phyloP scores from a whole-genome alignment of 2,113 vertebrate genomes.

The Pantherophis guttatus region DNA sequence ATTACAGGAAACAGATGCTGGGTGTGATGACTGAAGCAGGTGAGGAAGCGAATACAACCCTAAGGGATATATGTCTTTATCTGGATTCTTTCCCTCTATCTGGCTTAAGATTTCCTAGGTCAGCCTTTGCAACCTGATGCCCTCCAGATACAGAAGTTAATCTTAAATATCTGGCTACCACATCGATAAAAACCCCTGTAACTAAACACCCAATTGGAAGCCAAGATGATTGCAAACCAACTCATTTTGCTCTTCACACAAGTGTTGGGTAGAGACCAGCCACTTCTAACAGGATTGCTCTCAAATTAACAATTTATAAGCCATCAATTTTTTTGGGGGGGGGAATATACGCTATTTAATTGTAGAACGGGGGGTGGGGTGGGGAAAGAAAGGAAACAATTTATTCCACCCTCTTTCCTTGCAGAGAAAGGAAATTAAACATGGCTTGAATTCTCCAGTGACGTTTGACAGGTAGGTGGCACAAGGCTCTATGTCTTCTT shows the following conservation, averaged over 20 bases:
- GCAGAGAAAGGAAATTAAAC: constrained; percentile 55
- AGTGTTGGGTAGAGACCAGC: constrained; percentile 59
- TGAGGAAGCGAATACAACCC: not conserved
- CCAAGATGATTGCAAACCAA: constrained; percentile 18
- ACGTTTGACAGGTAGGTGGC: constrained; percentile 52
- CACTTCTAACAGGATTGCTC: constrained; percentile 63
- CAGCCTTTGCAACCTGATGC: too few species aligned
- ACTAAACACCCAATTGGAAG: constrained; percentile 15
- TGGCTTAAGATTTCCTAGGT: not conserved
- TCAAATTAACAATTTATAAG: constrained; percentile 69
- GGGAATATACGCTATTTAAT: constrained; percentile 63
- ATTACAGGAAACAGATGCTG: not conserved
- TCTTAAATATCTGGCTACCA: too few species aligned
- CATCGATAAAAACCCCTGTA: not conserved
- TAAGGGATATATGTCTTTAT: not conserved
- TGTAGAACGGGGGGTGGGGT: constrained; percentile 28
- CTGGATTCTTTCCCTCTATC: not conserved
- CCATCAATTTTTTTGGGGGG: too few species aligned
- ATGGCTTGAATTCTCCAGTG: constrained; percentile 52
- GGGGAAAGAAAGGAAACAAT: constrained; percentile 8
- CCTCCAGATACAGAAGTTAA: too few species aligned
- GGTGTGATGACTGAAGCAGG: not conserved
- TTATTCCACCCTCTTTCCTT: constrained; percentile 23
- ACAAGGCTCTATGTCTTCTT: constrained; percentile 55
- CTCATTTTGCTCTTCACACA: constrained; percentile 49